These are phyloP conservation scores for Serrognathus titanus DNA, from an alignment of 2,888 invertebrate genomes.

Conservation along the genomic window DNA sequence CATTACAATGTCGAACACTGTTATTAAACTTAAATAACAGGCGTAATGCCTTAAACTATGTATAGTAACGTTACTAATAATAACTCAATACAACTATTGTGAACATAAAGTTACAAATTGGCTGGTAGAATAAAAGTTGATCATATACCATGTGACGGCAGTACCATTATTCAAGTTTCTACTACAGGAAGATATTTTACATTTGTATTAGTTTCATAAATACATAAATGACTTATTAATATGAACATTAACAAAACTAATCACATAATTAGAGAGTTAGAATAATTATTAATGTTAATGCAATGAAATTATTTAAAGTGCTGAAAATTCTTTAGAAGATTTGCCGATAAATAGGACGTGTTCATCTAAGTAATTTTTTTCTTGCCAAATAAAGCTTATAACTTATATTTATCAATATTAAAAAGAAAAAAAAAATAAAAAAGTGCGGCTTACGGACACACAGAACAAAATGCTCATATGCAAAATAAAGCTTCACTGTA, in stretches of 20 bases:
- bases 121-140: slow-evolving; percentile 1
- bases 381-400: not conserved
- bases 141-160: slow-evolving; percentile 20
- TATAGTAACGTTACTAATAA: slow-evolving; percentile 8
- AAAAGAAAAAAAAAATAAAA: slow-evolving; percentile 1
- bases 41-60: slow-evolving; percentile 33
- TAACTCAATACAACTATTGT: not conserved
- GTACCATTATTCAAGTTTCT: slow-evolving; percentile 26
- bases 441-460: not conserved
- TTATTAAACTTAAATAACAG: slow-evolving; percentile 40
- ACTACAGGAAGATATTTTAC: slow-evolving; percentile 28
- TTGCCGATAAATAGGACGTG: no score
- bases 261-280: slow-evolving; percentile 3
- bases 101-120: slow-evolving; percentile 9
- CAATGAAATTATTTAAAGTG: no score
- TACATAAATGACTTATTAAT: slow-evolving; percentile 13
- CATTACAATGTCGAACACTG: slow-evolving; percentile 41
- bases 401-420: not conserved
- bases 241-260: slow-evolving; percentile 8
- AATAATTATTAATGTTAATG: slow-evolving; percentile 3
- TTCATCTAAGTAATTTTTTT: no score
- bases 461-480: not conserved
- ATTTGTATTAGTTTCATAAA: slow-evolving; percentile 15
- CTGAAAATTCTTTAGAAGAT: no score
- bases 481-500: no score